phyloP scores from a whole-genome alignment of 1,140 invertebrate genomes.

The Lanistes nyassanus region DNA sequence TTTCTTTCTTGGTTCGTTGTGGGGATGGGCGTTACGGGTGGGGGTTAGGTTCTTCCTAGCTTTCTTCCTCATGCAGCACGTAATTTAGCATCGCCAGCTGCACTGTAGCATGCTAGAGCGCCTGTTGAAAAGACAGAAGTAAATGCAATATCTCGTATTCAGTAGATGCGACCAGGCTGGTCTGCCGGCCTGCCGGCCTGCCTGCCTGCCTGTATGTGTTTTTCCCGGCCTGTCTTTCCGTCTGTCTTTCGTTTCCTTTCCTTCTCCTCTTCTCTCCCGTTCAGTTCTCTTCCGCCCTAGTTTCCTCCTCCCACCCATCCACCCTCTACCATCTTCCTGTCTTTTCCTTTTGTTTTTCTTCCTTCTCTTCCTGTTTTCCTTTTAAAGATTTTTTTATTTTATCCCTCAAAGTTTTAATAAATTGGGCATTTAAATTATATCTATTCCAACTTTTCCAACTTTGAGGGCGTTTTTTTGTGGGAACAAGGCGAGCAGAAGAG shows the following conservation, averaged over 20 bases:
- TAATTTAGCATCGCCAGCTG: no score
- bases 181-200: neutral
- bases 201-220: neutral
- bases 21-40: no score
- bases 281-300: no score
- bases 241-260: slow-evolving; percentile 7
- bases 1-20: no score
- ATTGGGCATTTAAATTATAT: neutral
- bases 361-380: neutral
- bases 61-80: no score
- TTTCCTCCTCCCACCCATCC: neutral
- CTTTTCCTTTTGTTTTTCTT: neutral
- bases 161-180: no score
- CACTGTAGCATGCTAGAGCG: no score
- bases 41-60: no score
- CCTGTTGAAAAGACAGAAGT: no score
- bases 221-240: neutral
- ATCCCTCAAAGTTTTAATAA: neutral
- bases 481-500: neutral
- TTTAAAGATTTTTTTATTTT: neutral
- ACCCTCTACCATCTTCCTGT: neutral
- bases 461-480: neutral
- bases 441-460: neutral
- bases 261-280: no score
- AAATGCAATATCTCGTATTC: no score